A percentile compares a stretch with the other conserved stretches of the same genome.
These are phyloP conservation scores for Mycetomoellerius zeteki DNA, from an alignment of 1,140 invertebrate genomes.

Conservation along the genomic window DNA sequence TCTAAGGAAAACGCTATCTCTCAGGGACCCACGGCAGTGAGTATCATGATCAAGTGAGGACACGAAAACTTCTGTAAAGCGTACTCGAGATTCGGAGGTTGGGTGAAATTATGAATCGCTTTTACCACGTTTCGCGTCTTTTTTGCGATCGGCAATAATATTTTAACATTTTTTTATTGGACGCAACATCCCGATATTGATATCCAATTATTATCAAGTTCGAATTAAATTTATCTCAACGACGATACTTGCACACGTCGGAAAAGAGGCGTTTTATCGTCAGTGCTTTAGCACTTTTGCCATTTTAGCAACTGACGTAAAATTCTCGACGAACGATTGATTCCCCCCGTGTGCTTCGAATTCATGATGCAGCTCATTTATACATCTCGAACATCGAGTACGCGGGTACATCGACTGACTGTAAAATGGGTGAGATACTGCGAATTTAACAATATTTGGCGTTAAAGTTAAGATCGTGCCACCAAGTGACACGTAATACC, in stretches of 20 bases:
- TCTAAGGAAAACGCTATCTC: conserved; percentile 86
- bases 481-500: conserved; percentile 30
- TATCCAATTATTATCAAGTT: background rate
- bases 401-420: conserved; percentile 56
- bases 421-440: conserved; percentile 52
- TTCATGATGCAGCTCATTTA: conserved; percentile 30
- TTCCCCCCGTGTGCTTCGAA: conserved; percentile 18
- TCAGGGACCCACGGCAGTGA: conserved; percentile 84
- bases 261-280: background rate
- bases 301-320: conserved; percentile 2
- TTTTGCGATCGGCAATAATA: background rate
- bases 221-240: conserved; percentile 18
- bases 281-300: background rate
- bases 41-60: conserved; percentile 86
- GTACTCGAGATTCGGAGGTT: conserved; percentile 81
- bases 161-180: background rate
- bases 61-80: conserved; percentile 84
- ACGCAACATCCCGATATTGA: background rate
- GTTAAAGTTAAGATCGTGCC: conserved; percentile 55
- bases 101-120: conserved; percentile 67
- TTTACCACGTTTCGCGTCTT: background rate
- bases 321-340: conserved; percentile 30
- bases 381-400: conserved; percentile 70
- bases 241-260: background rate
- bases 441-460: conserved; percentile 65